These are phyloP conservation scores for Drosophila arizonae DNA, from an alignment of 1,140 invertebrate genomes.

Conservation along the genomic window DNA sequence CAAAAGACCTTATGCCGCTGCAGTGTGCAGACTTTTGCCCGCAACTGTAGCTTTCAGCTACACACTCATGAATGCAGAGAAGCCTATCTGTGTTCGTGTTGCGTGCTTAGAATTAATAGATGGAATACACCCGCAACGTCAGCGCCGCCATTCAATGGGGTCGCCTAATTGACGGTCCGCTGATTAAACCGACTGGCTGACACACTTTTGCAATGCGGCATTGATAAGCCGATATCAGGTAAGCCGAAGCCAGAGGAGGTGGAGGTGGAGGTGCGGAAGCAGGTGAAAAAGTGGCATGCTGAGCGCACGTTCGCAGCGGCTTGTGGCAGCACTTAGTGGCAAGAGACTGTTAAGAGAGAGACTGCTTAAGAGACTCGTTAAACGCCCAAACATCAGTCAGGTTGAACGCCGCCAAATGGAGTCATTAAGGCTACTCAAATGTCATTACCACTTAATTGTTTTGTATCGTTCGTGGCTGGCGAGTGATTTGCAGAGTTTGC, in stretches of 20 bases:
- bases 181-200: conserved; percentile 27
- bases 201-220: conserved; percentile 29
- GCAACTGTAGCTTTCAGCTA: background rate
- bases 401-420: conserved; percentile 24
- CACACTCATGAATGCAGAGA: background rate
- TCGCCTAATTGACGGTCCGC: conserved; percentile 15
- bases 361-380: background rate
- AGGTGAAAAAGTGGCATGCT: too few species aligned
- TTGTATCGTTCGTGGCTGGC: conserved; percentile 14
- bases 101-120: conserved; percentile 36
- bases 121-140: conserved; percentile 23
- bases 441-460: conserved; percentile 47
- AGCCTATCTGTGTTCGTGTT: background rate
- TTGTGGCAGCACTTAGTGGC: conserved; percentile 4
- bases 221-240: conserved; percentile 10
- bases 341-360: too few species aligned
- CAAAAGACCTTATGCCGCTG: too few species aligned
- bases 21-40: background rate
- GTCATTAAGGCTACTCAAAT: conserved; percentile 39
- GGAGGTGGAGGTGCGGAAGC: background rate
- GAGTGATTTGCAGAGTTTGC: conserved; percentile 29
- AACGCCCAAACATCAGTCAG: conserved; percentile 25
- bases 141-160: conserved; percentile 25
- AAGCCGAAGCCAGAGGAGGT: background rate
- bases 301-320: background rate